Evolutionary conservation across 2,888 invertebrate genomes (phyloP).

Genomic region (Oligia fasciuncula): DNA sequence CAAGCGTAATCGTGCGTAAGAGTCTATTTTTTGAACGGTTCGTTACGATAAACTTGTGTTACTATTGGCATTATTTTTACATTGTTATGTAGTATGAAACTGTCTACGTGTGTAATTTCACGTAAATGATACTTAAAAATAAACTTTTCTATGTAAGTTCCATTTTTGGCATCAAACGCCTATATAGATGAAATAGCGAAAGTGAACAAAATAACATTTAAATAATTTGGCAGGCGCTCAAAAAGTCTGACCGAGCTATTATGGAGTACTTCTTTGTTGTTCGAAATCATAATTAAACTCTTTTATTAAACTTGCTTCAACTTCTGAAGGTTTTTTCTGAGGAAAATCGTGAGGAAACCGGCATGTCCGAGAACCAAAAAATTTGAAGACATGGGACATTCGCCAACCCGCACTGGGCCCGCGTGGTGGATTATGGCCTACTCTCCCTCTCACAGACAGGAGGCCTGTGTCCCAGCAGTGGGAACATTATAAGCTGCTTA

Average conservation of each 20-base stretch:
- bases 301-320: background rate
- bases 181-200: constrained; percentile 9
- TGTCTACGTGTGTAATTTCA: background rate
- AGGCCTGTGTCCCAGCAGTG: too few relatives aligned
- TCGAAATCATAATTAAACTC: background rate
- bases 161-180: constrained; percentile 25
- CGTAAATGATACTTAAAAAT: background rate
- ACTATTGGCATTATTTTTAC: constrained; percentile 4
- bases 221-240: constrained; percentile 32
- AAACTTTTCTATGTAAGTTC: background rate
- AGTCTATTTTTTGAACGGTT: constrained; percentile 30
- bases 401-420: too few relatives aligned
- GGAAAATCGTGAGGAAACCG: too few relatives aligned
- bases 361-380: too few relatives aligned
- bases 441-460: too few relatives aligned
- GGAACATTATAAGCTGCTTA: too few relatives aligned
- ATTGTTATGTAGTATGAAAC: background rate
- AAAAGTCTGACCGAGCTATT: background rate
- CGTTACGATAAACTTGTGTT: constrained; percentile 17
- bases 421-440: too few relatives aligned
- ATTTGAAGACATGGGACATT: too few relatives aligned
- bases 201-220: constrained; percentile 11
- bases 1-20: constrained; percentile 26
- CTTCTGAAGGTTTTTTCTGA: background rate
- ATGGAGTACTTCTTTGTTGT: background rate